These are phyloP conservation scores for pig (Sus scrofa) DNA, from an alignment of 2,113 vertebrate genomes.

Conservation along the genomic window DNA sequence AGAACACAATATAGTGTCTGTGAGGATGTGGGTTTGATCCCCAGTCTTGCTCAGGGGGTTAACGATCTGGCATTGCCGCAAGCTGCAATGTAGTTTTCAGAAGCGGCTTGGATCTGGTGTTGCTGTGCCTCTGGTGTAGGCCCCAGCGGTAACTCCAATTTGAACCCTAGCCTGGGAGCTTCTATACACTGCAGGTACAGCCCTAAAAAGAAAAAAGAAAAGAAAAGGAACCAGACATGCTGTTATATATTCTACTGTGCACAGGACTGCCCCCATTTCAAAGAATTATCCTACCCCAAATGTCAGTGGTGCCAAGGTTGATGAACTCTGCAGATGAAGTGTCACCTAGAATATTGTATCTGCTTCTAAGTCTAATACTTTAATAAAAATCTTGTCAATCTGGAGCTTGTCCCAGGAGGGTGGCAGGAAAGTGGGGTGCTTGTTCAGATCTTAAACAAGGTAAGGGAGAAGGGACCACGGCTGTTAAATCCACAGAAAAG, in stretches of 20 bases:
- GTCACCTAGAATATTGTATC: background rate
- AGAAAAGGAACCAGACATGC: background rate
- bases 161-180: no score
- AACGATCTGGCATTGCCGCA: no score
- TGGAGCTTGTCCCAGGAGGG: background rate
- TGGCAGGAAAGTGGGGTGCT: background rate
- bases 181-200: no score
- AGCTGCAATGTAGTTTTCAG: no score
- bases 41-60: no score
- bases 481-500: background rate
- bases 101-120: no score
- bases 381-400: background rate
- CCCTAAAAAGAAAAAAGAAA: no score
- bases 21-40: no score
- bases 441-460: background rate
- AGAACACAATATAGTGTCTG: no score
- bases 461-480: background rate
- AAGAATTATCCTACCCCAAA: background rate
- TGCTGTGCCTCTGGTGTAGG: no score
- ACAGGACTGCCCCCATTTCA: background rate
- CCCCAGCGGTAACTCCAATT: no score
- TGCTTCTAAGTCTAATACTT: background rate
- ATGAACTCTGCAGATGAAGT: background rate
- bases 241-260: accelerated
- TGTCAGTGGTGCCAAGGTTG: background rate